These are phyloP conservation scores for Ichneumoninae sp. DNA, from an alignment of 2,888 invertebrate genomes.

Conservation along the genomic window DNA sequence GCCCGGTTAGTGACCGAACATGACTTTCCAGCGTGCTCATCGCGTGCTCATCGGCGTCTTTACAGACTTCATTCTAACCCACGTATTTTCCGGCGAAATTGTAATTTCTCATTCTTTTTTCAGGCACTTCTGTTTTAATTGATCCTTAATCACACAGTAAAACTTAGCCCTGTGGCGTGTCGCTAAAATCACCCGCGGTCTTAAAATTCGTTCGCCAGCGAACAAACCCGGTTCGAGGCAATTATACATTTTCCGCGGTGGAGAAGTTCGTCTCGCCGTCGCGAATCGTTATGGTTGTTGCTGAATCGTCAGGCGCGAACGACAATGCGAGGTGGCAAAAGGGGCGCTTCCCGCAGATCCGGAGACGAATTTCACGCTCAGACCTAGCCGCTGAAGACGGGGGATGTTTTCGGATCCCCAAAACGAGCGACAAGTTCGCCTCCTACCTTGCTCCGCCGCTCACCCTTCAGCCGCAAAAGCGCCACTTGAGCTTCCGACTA, in stretches of 20 bases:
- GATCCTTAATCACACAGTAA: no score
- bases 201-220: constrained; percentile 34
- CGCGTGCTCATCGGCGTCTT: no score
- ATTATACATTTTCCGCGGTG: neutral
- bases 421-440: constrained; percentile 70
- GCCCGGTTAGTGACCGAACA: no score
- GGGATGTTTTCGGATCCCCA: constrained; percentile 53
- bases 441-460: constrained; percentile 48
- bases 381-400: constrained; percentile 22
- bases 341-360: neutral
- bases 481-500: constrained; percentile 31
- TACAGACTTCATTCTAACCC: no score
- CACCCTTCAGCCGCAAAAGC: constrained; percentile 39
- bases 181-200: constrained; percentile 43
- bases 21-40: no score
- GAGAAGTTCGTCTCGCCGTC: neutral
- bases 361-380: constrained; percentile 46
- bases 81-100: no score
- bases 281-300: neutral
- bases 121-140: no score
- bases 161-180: constrained; percentile 4
- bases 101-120: no score
- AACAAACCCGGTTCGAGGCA: neutral
- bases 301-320: neutral
- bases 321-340: constrained; percentile 23